Evolutionary conservation across 2,888 invertebrate genomes (phyloP), one percentile per base, ranked within the genome.

Genomic region (Onchidella celtica): DNA sequence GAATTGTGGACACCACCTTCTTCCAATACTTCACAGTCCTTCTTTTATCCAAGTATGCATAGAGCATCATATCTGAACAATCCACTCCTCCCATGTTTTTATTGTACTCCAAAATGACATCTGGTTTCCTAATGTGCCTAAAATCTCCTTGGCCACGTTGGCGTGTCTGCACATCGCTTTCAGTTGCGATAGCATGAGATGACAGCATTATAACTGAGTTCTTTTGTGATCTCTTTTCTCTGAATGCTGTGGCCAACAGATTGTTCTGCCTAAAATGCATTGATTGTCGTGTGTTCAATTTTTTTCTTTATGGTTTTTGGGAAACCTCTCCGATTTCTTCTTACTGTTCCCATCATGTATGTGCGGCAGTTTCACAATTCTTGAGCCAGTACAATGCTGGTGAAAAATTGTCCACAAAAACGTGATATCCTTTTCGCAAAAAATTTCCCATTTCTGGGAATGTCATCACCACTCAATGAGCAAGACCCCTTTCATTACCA

Each of bases 1-100:
- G 47, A 63, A 66, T 63, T 34, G 3, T 63, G 38, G 47, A 55
- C 11, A 32, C 27, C 9, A 34, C 40, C 40, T 57, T 59, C 14
- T 55, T 40, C 65, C 72, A 73, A 47, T 63, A 74, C 34, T 74
- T 74, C 24, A 74, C 2, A 36, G 73, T 74, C 27, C 74, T 74
- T 6, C 74, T 29, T 34, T 74, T 40, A 73, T 34, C 65, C 9
- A 80, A 27, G 29, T 72, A 73, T 9, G 6, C 40, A 29, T 61
- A 74, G 21, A 74, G 38, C 63, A 74, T 74, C 74, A 74, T 74
- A 38, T 74, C 74, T 21, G 36, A 14, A n/a, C 38, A 63, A 27
- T 74, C 74, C 38, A 70, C 70, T 47, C 70, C 47, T n/a, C 17
- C 29, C 47, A 17, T 47, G 6, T 47, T 6, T 17, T 47, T 47